Percentiles rank a stretch among this genome's conserved stretches.
Conservation (phyloP, 1,140 invertebrate genomes). For the Anastrepha ludens region DNA sequence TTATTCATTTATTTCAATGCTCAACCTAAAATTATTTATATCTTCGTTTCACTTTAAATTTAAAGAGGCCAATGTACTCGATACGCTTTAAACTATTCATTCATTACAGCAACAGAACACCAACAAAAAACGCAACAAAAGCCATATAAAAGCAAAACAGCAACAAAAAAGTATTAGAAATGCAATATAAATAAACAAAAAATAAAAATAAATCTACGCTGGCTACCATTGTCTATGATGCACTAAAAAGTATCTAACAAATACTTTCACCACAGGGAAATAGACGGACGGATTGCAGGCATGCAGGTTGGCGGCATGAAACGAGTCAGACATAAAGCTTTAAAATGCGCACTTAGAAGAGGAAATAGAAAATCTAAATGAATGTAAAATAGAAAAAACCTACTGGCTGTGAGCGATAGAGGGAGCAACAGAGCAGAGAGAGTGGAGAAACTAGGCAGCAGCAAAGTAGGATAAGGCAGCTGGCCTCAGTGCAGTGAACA, state of each 20-base stretch:
- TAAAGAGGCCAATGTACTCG: slow-evolving; percentile 37
- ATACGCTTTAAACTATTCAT: slow-evolving; percentile 10
- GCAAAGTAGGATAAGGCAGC: background rate
- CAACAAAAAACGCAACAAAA: too few relatives aligned
- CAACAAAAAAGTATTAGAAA: background rate
- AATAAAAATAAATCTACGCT: background rate
- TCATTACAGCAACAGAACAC: background rate
- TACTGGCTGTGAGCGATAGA: background rate
- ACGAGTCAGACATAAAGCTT: slow-evolving; percentile 31
- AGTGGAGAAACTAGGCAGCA: background rate
- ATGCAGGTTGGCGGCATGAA: background rate
- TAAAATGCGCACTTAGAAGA: slow-evolving; percentile 10
- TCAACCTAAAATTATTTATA: background rate
- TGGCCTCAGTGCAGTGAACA: slow-evolving; percentile 10
- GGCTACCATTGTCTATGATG: slow-evolving; percentile 10
- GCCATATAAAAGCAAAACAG: background rate
- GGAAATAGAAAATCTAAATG: slow-evolving; percentile 46
- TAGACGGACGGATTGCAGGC: background rate
- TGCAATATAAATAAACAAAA: background rate
- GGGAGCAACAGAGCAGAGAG: background rate
- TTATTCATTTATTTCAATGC: background rate
- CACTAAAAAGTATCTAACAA: slow-evolving; percentile 43
- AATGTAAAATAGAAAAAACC: slow-evolving; percentile 39
- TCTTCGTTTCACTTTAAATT: background rate
- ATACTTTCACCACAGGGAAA: slow-evolving; percentile 42